phyloP scores from a whole-genome alignment of 2,888 invertebrate genomes.

The Eretmocerus hayati region DNA sequence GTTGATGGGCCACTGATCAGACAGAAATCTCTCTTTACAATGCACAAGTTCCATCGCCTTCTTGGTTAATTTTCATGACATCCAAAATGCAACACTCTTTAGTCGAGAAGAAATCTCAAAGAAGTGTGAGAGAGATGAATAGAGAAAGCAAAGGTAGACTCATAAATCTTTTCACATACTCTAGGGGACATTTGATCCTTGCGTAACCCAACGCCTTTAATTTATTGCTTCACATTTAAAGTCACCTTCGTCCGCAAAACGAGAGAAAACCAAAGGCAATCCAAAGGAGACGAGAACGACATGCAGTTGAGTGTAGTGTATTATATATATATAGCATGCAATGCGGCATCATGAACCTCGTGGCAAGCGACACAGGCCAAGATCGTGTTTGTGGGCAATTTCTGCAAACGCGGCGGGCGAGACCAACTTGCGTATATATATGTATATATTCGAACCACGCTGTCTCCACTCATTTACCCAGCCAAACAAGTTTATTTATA shows the following conservation, averaged over 20 bases:
- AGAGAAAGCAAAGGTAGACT: slow-evolving; percentile 44
- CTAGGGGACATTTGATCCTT: slow-evolving; percentile 48
- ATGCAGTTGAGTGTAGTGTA: neutral
- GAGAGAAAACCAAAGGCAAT: slow-evolving; percentile 15
- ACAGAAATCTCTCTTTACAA: too few relatives aligned
- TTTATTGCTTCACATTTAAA: slow-evolving; percentile 47
- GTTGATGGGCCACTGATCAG: too few relatives aligned
- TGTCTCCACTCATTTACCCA: slow-evolving; percentile 11
- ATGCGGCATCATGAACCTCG: too few relatives aligned
- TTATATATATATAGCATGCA: neutral
- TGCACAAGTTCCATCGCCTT: too few relatives aligned
- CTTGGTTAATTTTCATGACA: too few relatives aligned
- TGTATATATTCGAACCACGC: neutral
- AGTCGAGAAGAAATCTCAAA: too few relatives aligned
- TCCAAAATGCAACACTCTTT: too few relatives aligned
- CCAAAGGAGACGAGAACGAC: neutral
- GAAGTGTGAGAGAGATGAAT: slow-evolving; percentile 26
- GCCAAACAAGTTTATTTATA: slow-evolving; percentile 13
- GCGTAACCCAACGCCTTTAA: slow-evolving; percentile 49
- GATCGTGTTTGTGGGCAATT: too few relatives aligned
- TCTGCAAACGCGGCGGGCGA: too few relatives aligned
- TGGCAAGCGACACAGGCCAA: too few relatives aligned
- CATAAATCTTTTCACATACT: slow-evolving; percentile 47
- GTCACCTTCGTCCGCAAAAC: slow-evolving; percentile 38
- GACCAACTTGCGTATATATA: too few relatives aligned